Base-by-base conservation (phyloP, 30 jellyfish, hydroid and myxozoan species). In the Euphysa ruthae region DNA sequence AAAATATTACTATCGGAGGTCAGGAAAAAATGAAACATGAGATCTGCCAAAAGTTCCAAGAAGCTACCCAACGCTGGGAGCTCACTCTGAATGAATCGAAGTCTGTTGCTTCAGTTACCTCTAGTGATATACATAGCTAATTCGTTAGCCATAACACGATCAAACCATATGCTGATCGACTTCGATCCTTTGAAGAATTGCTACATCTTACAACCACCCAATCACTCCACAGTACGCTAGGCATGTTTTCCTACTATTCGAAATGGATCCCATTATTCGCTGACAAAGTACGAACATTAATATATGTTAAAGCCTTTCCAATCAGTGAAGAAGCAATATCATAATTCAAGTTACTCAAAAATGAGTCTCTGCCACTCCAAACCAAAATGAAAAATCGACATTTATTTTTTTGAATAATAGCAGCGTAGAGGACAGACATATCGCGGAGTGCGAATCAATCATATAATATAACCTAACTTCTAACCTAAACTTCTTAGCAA, bases 181-280 rank as follows among this genome's bases (percentile, higher is more conserved):
- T 77, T 18, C 4, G 51, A 56, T 79, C 91, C 12, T 63, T 68
- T 13, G 15, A 16, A 12, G 78, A 66, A 5, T 35, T 69, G 20
- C 92, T 80, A 24, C 86, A 32, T 32, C 86, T 78, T 3, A 43
- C 24, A 30, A 52, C 25, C 38, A 20, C 35, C n/a, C 20, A 42
- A 66, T 22, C 78, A 2, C 80, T 38, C 22, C 71, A 50, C 2
- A 46, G 75, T 19, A 44, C 27, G 18, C 13, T 75, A 6, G 85
- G 90, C 10, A 29, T 75, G 62, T 75, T 75, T 51, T 30, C 82
- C 7, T 75, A 75, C 23, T 77, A 77, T 49, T 32, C 60, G n/a
- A 51, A 64, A 35, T 46, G 60, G 7, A 33, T 81, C 25, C 79
- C 58, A 14, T 4, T 28, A n/a, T 64, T 74, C 35, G 68, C 81